Percentiles rank a stretch among this genome's conserved stretches.
These are phyloP conservation scores for Trichomycterus rosablanca DNA, from an alignment of 2,113 vertebrate genomes.

Conservation along the genomic window DNA sequence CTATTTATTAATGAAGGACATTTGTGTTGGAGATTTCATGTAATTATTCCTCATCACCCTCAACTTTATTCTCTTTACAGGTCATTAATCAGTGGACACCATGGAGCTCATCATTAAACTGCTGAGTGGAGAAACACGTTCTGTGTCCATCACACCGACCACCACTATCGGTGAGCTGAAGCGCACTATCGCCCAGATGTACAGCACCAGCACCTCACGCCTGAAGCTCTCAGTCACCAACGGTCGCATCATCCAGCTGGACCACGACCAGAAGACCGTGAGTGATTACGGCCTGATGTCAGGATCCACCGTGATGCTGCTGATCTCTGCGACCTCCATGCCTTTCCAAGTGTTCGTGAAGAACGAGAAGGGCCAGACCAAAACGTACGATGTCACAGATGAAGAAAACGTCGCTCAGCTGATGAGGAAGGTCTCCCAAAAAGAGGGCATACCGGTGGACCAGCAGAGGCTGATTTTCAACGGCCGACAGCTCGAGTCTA, in stretches of 20 bases:
- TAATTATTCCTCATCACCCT: background rate
- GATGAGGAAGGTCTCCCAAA: constrained; percentile 34
- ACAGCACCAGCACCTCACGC: rapidly evolving
- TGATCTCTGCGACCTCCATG: constrained; percentile 42
- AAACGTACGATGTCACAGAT: constrained; percentile 46
- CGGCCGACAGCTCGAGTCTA: constrained; percentile 39
- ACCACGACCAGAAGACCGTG: constrained; percentile 24
- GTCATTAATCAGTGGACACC: background rate
- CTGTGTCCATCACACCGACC: constrained; percentile 53
- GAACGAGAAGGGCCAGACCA: constrained; percentile 33
- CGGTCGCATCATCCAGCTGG: constrained; percentile 28
- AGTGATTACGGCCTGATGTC: constrained; percentile 39
- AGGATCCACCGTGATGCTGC: constrained; percentile 50
- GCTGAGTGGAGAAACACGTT: constrained; percentile 4
- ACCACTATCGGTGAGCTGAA: constrained; percentile 50
- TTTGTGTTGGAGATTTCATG: background rate
- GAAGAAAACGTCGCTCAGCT: constrained; percentile 52
- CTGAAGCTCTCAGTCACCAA: constrained; percentile 48
- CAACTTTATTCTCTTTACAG: background rate
- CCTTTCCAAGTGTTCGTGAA: constrained; percentile 56
- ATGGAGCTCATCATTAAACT: constrained; percentile 48
- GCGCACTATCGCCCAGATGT: background rate
- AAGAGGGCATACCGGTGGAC: constrained; percentile 38
- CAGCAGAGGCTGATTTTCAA: constrained; percentile 58
- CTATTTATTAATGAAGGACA: background rate